Conservation (phyloP, 2,113 vertebrate species). For the Calidris pygmaea region DNA sequence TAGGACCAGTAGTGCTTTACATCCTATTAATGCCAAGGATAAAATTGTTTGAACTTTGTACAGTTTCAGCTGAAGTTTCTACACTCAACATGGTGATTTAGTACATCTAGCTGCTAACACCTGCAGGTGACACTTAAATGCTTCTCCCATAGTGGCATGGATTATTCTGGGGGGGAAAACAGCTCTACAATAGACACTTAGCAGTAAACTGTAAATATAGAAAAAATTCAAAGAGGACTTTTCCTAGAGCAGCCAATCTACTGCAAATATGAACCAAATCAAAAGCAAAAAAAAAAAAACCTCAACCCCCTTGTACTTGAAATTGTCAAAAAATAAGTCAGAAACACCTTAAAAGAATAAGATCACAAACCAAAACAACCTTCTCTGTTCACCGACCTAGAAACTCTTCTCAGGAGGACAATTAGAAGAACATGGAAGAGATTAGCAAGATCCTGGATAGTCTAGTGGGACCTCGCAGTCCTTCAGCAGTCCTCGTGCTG, state of each 20-base stretch:
- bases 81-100: not conserved
- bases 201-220: not conserved
- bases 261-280: not conserved
- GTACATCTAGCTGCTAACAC: not conserved
- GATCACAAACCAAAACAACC: not conserved
- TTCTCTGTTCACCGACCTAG: not conserved
- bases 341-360: not conserved
- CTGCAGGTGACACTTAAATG: not conserved
- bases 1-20: not conserved
- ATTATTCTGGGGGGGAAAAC: no score
- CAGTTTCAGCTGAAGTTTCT: not conserved
- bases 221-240: not conserved
- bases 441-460: not conserved
- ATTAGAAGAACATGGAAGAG: not conserved
- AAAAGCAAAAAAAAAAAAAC: not conserved
- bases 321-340: not conserved
- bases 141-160: not conserved
- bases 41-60: not conserved
- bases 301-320: not conserved
- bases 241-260: not conserved
- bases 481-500: not conserved
- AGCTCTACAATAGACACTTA: not conserved
- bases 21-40: not conserved
- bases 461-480: not conserved
- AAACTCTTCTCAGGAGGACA: not conserved